A percentile compares a stretch with the other conserved stretches of the same genome.
Evolutionary conservation across 2,797 vertebrate genomes (phyloP).

Genomic region (Nyctibius grandis): DNA sequence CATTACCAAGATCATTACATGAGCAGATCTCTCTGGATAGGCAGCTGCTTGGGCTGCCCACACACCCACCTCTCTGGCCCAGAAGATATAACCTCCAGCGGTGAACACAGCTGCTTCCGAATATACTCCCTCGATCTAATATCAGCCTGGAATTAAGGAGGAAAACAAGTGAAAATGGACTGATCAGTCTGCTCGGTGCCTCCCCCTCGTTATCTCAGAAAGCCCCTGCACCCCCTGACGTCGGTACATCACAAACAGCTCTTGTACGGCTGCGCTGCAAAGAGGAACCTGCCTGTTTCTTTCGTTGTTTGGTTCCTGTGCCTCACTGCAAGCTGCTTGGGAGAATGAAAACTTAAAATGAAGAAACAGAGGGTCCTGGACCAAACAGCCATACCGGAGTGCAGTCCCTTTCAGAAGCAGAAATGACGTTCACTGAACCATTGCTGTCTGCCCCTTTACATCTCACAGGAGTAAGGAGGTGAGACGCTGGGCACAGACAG

Average conservation of each 20-base stretch:
- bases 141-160: slow-evolving; percentile 74
- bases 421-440: not conserved
- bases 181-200: not conserved
- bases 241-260: not conserved
- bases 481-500: not conserved
- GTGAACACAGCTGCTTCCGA: slow-evolving; percentile 68
- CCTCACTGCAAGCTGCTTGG: not conserved
- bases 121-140: slow-evolving; percentile 85
- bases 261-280: accelerated
- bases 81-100: not conserved
- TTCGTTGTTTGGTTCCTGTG: not conserved
- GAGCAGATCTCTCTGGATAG: not conserved
- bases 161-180: not conserved
- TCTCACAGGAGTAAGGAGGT: not conserved
- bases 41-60: not conserved
- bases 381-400: not conserved
- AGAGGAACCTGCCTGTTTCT: not conserved
- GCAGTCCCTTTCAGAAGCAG: not conserved
- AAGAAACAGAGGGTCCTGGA: not conserved
- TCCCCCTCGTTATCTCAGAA: accelerated
- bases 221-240: not conserved
- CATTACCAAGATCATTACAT: slow-evolving; percentile 25
- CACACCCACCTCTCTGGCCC: slow-evolving; percentile 51
- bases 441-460: not conserved
- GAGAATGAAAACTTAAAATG: not conserved